Conservation (phyloP, 2,797 vertebrate species). For the Coccyzus lansbergi region DNA sequence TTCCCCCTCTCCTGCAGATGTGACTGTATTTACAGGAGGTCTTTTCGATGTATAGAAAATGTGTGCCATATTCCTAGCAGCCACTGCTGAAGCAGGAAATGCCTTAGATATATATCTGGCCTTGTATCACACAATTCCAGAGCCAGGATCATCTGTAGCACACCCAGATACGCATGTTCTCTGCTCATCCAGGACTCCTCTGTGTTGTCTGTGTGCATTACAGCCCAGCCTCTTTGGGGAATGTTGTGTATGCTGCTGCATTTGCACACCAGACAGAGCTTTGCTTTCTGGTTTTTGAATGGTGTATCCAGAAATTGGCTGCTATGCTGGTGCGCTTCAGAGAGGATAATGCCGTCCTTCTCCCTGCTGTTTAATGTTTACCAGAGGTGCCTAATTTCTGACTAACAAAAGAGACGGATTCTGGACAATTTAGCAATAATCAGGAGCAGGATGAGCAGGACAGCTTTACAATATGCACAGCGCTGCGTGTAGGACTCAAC, state of each 20-base stretch:
- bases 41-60: background rate
- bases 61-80: background rate
- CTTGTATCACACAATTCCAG: background rate
- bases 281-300: constrained; percentile 33
- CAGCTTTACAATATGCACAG: background rate
- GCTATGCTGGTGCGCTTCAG: background rate
- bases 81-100: background rate
- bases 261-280: constrained; percentile 9
- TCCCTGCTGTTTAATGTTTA: constrained; percentile 10
- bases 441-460: background rate
- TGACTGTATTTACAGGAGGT: background rate
- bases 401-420: constrained; percentile 25
- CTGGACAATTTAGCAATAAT: constrained; percentile 23
- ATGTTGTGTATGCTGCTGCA: background rate
- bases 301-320: constrained; percentile 25
- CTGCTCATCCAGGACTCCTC: constrained; percentile 6
- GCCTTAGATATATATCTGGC: background rate
- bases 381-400: constrained; percentile 31
- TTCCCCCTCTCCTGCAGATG: background rate
- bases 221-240: constrained; percentile 25
- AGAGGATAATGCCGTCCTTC: constrained; percentile 9
- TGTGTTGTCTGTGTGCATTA: background rate
- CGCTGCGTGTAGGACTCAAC: background rate
- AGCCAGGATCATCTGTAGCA: background rate
- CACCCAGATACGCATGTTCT: background rate